Conservation (phyloP, 2,888 invertebrate species). For the Eristalinus aeneus region DNA sequence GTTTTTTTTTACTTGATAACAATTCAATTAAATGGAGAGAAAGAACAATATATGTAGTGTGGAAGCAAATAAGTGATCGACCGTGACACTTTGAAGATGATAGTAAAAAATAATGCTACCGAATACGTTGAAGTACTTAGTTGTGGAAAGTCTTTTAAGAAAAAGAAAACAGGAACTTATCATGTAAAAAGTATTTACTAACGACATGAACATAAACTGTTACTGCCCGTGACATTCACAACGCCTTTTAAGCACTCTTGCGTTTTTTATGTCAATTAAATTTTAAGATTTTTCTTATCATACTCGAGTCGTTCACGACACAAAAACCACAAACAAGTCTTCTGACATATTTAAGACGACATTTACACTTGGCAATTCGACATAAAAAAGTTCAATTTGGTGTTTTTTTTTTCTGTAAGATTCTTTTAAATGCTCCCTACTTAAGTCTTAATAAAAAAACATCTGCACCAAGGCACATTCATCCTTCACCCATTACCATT, state of each 20-base stretch:
- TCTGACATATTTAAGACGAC: background rate
- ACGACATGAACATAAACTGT: too few species aligned
- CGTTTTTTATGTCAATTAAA: too few species aligned
- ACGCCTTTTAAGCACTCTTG: too few species aligned
- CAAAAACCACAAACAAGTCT: too few species aligned
- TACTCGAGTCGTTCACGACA: too few species aligned
- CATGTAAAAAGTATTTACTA: too few species aligned
- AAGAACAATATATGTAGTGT: background rate
- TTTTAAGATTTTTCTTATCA: too few species aligned
- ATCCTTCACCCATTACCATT: constrained; percentile 6
- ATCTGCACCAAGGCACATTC: background rate
- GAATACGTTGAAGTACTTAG: too few species aligned
- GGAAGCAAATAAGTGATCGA: background rate
- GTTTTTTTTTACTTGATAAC: background rate
- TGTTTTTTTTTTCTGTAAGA: background rate
- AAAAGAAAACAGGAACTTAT: too few species aligned
- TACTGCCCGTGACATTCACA: too few species aligned
- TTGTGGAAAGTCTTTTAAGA: too few species aligned
- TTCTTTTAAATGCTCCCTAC: background rate
- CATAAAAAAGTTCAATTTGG: constrained; percentile 10
- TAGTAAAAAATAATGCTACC: background rate
- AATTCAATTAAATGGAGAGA: background rate
- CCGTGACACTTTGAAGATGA: background rate
- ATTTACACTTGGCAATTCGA: background rate
- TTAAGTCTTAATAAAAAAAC: background rate